Percentiles rank a stretch among this genome's conserved stretches.
Evolutionary conservation across 2,113 vertebrate genomes (phyloP).

Genomic region (Oreochromis niloticus): DNA sequence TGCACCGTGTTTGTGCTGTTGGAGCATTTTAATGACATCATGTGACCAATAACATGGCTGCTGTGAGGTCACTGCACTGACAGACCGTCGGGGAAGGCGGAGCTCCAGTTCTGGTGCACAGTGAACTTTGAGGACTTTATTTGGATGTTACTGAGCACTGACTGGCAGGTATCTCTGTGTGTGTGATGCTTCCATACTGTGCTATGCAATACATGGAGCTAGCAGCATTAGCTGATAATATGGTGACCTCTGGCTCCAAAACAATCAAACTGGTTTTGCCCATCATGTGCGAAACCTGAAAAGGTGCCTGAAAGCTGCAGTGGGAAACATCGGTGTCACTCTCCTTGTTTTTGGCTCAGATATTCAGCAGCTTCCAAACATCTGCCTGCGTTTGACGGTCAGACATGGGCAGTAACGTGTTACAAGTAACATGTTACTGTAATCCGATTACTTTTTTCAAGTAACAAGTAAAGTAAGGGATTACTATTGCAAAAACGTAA

Average conservation of each 20-base stretch:
- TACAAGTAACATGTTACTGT: background rate
- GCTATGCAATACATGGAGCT: background rate
- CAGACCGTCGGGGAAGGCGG: no score
- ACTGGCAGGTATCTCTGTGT: background rate
- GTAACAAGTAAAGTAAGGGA: background rate
- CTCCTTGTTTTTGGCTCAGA: background rate
- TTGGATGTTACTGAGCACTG: no score
- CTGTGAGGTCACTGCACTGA: no score
- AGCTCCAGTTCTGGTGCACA: no score
- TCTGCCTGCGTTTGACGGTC: background rate
- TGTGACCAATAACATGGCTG: no score
- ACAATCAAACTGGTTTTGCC: no score
- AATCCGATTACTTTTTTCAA: fast-evolving
- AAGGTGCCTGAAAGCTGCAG: no score
- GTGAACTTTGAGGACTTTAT: no score
- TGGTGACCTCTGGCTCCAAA: background rate
- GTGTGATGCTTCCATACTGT: background rate
- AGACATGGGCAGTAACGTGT: background rate
- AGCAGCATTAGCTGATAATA: background rate
- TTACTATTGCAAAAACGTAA: background rate
- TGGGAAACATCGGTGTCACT: no score
- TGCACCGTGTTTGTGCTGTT: no score
- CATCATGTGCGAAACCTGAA: background rate
- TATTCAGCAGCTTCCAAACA: background rate
- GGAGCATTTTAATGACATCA: no score